Conservation (phyloP, 2,888 invertebrate species). For the Beris chalybata region DNA sequence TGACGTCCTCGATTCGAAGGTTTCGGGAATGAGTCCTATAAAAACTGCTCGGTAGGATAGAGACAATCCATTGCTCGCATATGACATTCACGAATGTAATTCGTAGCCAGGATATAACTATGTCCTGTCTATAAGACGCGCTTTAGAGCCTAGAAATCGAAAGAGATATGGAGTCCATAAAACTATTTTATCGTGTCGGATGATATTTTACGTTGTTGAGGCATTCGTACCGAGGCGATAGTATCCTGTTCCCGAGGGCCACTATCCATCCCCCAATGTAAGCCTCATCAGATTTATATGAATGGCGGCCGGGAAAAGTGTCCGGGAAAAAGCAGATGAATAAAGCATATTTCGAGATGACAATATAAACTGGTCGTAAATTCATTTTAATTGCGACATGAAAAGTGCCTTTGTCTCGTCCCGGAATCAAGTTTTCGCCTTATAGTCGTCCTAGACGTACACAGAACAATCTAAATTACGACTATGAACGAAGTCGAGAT, state of each 20-base stretch:
- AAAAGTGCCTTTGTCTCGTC: slow-evolving; percentile 29
- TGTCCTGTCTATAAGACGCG: neutral
- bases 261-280: slow-evolving; percentile 6
- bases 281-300: neutral
- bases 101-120: slow-evolving; percentile 1
- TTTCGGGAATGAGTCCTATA: too few species aligned
- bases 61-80: neutral
- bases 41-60: too few species aligned
- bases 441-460: too few species aligned
- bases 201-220: neutral
- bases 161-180: neutral
- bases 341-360: slow-evolving; percentile 36
- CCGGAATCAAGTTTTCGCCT: neutral
- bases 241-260: neutral
- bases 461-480: too few species aligned
- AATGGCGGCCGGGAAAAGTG: neutral
- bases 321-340: slow-evolving; percentile 8
- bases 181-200: slow-evolving; percentile 20
- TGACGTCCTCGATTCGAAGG: neutral
- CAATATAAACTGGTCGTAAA: slow-evolving; percentile 36
- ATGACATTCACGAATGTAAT: neutral
- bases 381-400: slow-evolving; percentile 34
- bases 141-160: too few species aligned
- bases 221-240: neutral
- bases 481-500: too few species aligned